Conservation (phyloP, 2,113 vertebrate genomes). For the Engraulis encrasicolus region DNA sequence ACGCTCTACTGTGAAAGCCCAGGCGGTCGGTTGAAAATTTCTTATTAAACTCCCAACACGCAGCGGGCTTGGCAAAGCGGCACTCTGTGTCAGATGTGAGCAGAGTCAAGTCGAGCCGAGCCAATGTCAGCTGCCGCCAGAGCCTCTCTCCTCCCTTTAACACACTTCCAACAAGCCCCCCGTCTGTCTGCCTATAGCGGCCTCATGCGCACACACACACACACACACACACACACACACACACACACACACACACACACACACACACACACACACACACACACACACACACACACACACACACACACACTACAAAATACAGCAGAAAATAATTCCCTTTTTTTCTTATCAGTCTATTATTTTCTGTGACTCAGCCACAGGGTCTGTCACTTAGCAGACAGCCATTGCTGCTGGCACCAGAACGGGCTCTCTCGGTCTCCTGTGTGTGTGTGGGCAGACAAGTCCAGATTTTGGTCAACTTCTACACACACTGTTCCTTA, state of each 20-base stretch:
- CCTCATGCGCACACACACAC: conserved; percentile 29
- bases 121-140: background rate
- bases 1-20: too few relatives aligned
- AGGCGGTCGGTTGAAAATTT: conserved; percentile 51
- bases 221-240: background rate
- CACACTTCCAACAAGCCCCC: background rate
- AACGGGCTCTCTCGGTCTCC: background rate
- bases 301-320: background rate
- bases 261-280: conserved; percentile 14
- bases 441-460: conserved; percentile 8
- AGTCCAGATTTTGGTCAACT: background rate
- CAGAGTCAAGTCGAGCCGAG: background rate
- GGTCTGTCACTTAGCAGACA: conserved; percentile 31
- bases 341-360: conserved; percentile 10
- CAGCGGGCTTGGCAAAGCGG: conserved; percentile 26
- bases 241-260: background rate
- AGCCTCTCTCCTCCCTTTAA: conserved; percentile 14
- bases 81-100: background rate
- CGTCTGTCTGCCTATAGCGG: conserved; percentile 24
- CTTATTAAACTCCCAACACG: conserved; percentile 44
- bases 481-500: background rate
- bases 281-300: conserved; percentile 12
- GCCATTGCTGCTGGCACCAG: conserved; percentile 19
- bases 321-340: conserved; percentile 13
- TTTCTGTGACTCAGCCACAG: conserved; percentile 18